Evolutionary conservation across 2,797 vertebrate species (phyloP).

Genomic region (Austrolebias charrua): DNA sequence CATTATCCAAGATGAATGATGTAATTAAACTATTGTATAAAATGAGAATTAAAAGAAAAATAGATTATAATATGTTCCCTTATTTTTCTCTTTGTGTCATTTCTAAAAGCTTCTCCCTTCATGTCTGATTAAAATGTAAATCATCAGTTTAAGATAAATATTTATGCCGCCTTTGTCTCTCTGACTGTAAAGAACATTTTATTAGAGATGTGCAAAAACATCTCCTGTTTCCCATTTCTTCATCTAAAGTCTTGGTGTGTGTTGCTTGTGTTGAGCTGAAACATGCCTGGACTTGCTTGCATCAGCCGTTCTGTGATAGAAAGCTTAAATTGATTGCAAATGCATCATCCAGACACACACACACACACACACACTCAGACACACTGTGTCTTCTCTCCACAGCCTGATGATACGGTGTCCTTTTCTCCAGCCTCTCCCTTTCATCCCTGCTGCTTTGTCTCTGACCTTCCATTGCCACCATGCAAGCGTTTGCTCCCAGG

Average conservation of each 20-base stretch:
- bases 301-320: constrained; percentile 41
- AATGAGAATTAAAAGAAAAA: no score
- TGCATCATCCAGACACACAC: constrained; percentile 53
- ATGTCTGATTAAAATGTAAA: no score
- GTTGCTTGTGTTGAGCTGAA: constrained; percentile 6
- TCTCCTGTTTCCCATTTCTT: not conserved
- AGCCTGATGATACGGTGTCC: constrained; percentile 29
- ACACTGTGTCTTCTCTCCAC: constrained; percentile 18
- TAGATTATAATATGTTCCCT: no score
- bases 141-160: no score
- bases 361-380: constrained; percentile 2
- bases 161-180: no score
- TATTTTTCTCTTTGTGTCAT: no score
- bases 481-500: constrained; percentile 80
- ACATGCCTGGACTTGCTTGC: constrained; percentile 31
- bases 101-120: no score
- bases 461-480: constrained; percentile 75
- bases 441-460: constrained; percentile 66
- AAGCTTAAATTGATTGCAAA: constrained; percentile 48
- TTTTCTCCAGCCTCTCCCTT: constrained; percentile 52
- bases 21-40: no score
- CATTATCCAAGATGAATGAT: no score
- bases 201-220: no score
- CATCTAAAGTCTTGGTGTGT: not conserved
- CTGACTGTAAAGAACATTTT: no score